Percentiles rank a stretch among this genome's conserved stretches.
These are phyloP conservation scores for Lampris incognitus DNA, from an alignment of 2,113 vertebrate species.

Conservation along the genomic window DNA sequence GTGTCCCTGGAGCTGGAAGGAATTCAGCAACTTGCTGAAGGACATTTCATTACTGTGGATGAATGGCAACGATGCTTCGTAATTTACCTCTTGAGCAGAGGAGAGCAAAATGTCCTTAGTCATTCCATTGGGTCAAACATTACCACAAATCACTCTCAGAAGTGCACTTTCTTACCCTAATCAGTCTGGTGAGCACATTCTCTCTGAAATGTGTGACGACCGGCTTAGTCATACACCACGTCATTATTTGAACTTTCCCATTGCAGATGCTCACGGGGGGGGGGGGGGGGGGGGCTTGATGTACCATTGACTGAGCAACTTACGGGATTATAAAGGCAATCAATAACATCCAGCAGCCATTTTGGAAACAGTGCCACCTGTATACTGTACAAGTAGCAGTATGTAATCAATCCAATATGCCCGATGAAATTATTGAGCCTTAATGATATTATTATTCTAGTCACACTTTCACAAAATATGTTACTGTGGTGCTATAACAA, in stretches of 20 bases:
- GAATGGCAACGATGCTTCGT: too few species aligned
- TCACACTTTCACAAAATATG: not conserved
- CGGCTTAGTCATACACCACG: constrained; percentile 7
- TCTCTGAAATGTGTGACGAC: not conserved
- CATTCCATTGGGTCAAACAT: too few species aligned
- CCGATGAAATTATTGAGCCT: too few species aligned
- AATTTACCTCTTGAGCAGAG: too few species aligned
- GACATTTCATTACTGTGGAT: too few species aligned
- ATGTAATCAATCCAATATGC: too few species aligned
- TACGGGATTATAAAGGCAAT: not conserved
- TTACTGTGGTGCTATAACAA: not conserved
- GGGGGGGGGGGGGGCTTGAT: too few species aligned
- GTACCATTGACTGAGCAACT: not conserved
- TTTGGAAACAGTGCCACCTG: not conserved
- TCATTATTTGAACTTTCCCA: not conserved
- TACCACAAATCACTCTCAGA: not conserved
- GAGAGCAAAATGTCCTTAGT: too few species aligned
- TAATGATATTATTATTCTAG: not conserved
- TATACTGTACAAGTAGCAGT: not conserved
- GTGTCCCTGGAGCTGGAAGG: too few species aligned
- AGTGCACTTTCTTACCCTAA: not conserved
- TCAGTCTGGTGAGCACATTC: not conserved
- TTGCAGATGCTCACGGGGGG: not conserved
- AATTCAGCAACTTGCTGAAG: too few species aligned
- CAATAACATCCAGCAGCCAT: not conserved